Base-by-base conservation (phyloP, 1,140 invertebrate species). In the Parasteatoda tepidariorum region DNA sequence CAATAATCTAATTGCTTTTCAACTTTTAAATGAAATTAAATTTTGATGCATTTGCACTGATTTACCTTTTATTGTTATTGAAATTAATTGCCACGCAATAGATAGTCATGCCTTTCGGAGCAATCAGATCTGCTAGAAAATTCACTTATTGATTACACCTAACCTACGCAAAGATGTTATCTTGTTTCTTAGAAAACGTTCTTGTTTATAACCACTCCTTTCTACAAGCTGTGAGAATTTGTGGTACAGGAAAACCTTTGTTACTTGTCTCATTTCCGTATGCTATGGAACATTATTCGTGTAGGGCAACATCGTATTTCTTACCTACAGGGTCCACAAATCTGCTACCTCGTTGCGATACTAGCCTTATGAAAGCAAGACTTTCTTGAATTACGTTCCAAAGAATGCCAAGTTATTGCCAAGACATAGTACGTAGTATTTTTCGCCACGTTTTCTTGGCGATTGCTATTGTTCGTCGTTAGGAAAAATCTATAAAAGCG, bases 301-400 rank as follows among this genome's bases (percentile, higher is more conserved):
- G 33, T 31, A 30, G 30, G 30, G 31, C n/a, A n/a, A n/a, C n/a
- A 26, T 26, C 66, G 38, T 68, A 68, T 38, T 41, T 68, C 33
- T 33, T 28, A 15, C 2, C 66, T 24, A 11, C 22, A 31, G 22
- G 3, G 28, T 55, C 34, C 68, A 57, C 68, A 73, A 73, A 73
- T 73, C 68, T 73, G 68, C 28, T 54, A 73, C 66, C 48, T 24
- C 22, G 33, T 28, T n/a, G 33, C 30, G 66, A 15, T 68, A 68
- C 66, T 68, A 15, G 26, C 24, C 33, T 68, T 68, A 68, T 68
- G 66, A 68, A 41, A 41, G 9, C 6, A 22, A 31, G 28, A 13
- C 24, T 41, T n/a, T n/a, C 18, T 24, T 68, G 66, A 68, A 31
- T 73, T 73, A 73, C 57, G 48, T 2, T 33, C 68, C 15, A 24